phyloP scores from a whole-genome alignment of 2,888 invertebrate species.

The Agrotis puta region DNA sequence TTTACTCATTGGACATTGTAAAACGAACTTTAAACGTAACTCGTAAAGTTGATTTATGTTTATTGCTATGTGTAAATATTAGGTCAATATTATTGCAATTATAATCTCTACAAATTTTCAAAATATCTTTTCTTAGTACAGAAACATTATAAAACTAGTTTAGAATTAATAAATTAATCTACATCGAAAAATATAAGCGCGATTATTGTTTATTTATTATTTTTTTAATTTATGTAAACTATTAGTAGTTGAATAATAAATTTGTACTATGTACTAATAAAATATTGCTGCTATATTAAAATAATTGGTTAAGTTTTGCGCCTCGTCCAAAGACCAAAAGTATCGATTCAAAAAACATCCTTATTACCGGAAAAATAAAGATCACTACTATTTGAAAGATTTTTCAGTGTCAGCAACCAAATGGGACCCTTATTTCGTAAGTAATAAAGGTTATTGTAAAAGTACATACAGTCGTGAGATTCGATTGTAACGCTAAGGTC shows the following conservation, averaged over 20 bases:
- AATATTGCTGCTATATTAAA: constrained; percentile 46
- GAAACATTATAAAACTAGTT: constrained; percentile 34
- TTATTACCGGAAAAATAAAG: no score
- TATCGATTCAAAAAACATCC: not conserved
- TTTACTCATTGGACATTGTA: no score
- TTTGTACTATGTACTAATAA: constrained; percentile 60
- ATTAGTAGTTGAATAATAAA: constrained; percentile 37
- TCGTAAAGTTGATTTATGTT: no score
- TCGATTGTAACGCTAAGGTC: no score
- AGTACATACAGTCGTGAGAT: no score
- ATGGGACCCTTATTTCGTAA: no score
- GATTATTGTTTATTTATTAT: constrained; percentile 36
- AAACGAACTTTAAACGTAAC: no score
- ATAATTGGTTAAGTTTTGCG: constrained; percentile 24
- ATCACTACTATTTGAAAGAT: no score
- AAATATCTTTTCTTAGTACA: constrained; percentile 49
- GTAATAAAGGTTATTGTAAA: no score
- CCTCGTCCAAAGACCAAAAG: not conserved
- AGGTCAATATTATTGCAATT: constrained; percentile 28
- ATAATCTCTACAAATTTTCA: constrained; percentile 30
- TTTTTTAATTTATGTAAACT: constrained; percentile 15
- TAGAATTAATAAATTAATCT: constrained; percentile 55
- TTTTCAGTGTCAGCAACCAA: no score
- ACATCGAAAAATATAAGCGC: constrained; percentile 59
- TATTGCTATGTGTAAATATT: not conserved